Base-by-base conservation (phyloP, 53 echinoderm and acorn worm genomes). In the Actinopyga echinites region DNA sequence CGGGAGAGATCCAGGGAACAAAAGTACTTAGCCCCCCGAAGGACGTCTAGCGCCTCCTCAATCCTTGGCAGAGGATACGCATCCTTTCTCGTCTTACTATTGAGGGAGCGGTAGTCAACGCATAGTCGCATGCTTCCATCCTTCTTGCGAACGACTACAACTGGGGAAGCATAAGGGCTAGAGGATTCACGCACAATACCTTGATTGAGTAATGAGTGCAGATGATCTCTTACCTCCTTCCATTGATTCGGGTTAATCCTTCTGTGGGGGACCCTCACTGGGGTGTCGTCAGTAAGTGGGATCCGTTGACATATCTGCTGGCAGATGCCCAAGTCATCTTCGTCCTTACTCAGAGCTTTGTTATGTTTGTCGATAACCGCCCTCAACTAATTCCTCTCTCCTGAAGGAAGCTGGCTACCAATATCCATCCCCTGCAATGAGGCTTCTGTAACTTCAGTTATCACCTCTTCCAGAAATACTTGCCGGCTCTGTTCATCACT, bases 81-180 rank as follows among this genome's bases (percentile, higher is more conserved):
- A 67, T 89, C 92, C 40, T 82, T 83, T 15, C 64, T 86, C 1
- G 87, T 89, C n/a, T 83, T 83, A 23, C 42, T 63, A n/a, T 89
- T 83, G 34, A 79, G 71, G 24, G 53, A 45, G 15, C 92, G 28
- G 40, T 78, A 77, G 55, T 91, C 92, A 12, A 91, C 88, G 56
- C 92, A 91, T 8, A 88, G 36, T 25, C 40, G 9, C 1, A 37
- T 69, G 17, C 40, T 23, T 5, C 86, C 89, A 84, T 86, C 87
- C 43, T 86, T 88, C 65, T 92, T 92, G 29, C 83, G 49, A 1
- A 92, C 89, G 0, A 69, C 17, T 8, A 92, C 92, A 15, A 88
- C 75, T 9, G 87, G 88, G 19, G 88, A 88, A 4, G 82, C 89
- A 83, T 81, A 89, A 0, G 92, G 83, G 30, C 87, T 91, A n/a